Percentiles rank a stretch among this genome's conserved stretches.
phyloP scores from a whole-genome alignment of 2,888 invertebrate species.

The Rapana venosa region DNA sequence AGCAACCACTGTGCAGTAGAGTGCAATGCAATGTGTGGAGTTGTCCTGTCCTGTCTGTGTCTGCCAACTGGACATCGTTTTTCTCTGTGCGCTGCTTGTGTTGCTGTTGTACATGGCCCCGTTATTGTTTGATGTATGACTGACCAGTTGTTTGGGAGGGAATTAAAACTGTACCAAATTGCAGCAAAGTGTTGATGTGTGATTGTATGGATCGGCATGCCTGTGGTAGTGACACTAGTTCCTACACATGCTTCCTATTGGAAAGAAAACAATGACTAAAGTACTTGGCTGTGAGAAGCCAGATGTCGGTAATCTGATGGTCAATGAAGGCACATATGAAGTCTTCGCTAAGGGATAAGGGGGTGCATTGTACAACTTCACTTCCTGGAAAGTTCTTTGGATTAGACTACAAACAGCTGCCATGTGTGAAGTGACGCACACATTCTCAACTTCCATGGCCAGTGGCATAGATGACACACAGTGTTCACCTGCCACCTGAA shows the following conservation, averaged over 20 bases:
- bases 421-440: too few relatives aligned
- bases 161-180: not conserved
- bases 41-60: not conserved
- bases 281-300: too few relatives aligned
- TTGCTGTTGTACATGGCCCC: not conserved
- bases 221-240: not conserved
- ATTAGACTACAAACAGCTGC: too few relatives aligned
- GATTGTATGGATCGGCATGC: not conserved
- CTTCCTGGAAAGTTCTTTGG: too few relatives aligned
- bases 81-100: constrained; percentile 5
- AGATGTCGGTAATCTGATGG: too few relatives aligned
- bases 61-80: not conserved
- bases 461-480: too few relatives aligned
- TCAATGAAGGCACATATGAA: too few relatives aligned
- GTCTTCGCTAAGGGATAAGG: too few relatives aligned
- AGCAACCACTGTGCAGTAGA: constrained; percentile 2
- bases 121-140: not conserved
- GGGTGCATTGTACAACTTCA: too few relatives aligned
- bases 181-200: not conserved
- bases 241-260: not conserved
- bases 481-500: too few relatives aligned
- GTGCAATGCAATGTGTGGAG: constrained; percentile 12
- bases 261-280: not conserved
- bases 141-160: not conserved
- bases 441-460: too few relatives aligned